Base-by-base conservation (phyloP, 1,140 invertebrate genomes). In the Cataglyphis hispanica region DNA sequence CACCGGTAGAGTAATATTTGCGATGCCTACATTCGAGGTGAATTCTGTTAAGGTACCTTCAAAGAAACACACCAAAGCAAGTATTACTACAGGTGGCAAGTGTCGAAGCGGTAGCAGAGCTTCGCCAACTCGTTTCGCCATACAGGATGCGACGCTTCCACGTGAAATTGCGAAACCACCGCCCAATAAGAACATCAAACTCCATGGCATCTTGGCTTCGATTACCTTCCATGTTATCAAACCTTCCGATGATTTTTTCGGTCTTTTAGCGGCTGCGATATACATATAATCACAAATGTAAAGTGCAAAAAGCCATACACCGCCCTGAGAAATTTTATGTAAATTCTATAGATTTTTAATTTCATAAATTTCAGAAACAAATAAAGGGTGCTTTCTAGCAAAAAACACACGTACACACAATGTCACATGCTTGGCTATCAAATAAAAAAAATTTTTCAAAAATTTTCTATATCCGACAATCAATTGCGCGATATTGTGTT, bases 131-230 rank as follows among this genome's bases (percentile, higher is more conserved):
- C 96, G 95, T 10, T 93, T 91, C 0, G 97, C 98, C 90, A 98
- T 96, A 1, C 97, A 96, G 0, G 97, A 98, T 16, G 94, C 95
- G 89, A 97, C 96, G 84, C 96, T 97, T 61, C 97, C 98, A 74
- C 97, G 96, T 0, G 98, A 98, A 37, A 99, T 94, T 0, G 98
- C 98, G 93, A 98, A 98, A 0, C 98, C 98, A 58, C 97, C 97
- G 61, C 98, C 96, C 16, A 97, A 93, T 80, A 97, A 94, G 90
- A 97, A 97, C 43, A 97, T 96, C 7, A 97, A 93, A 75, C 97
- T 96, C 97, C 97, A 97, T 13, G 97, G 97, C 53, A 97, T 96
- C 86, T 97, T 97, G 22, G 96, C 95, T 89, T 97, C 96, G 34
- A 97, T 95, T 56, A 97, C 96, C 80, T 96, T 96, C 97, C 97